A percentile compares a stretch with the other conserved stretches of the same genome.
These are phyloP conservation scores for Meloidogyne exigua DNA, from an alignment of 1,140 invertebrate genomes.

Conservation along the genomic window DNA sequence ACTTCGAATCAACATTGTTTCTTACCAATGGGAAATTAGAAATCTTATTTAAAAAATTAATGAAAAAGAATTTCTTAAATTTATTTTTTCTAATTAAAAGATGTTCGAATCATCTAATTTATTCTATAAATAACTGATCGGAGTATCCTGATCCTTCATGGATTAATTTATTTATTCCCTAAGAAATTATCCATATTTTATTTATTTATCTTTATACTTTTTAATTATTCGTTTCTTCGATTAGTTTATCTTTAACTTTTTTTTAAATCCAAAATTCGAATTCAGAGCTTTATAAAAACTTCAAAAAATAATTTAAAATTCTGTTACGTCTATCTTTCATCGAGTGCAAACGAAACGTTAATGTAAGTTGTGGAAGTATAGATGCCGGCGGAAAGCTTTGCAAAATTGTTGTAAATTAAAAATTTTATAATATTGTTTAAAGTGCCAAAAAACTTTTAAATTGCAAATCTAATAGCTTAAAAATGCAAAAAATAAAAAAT, in stretches of 20 bases:
- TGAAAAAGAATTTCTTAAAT: background rate
- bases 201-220: too few relatives aligned
- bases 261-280: background rate
- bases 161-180: too few relatives aligned
- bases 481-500: background rate
- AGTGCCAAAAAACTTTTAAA: too few relatives aligned
- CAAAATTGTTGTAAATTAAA: background rate
- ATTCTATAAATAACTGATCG: background rate
- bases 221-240: background rate
- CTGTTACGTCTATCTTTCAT: background rate
- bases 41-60: background rate
- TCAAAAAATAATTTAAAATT: background rate
- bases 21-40: background rate
- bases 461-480: background rate
- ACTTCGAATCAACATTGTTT: background rate
- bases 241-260: background rate
- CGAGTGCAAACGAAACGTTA: background rate
- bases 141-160: background rate
- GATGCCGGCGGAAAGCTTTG: constrained; percentile 1
- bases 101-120: too few relatives aligned
- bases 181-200: too few relatives aligned
- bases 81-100: background rate
- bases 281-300: background rate
- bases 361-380: background rate
- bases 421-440: too few relatives aligned